A percentile compares a stretch with the other conserved stretches of the same genome.
Evolutionary conservation across 2,797 vertebrate genomes (phyloP).

Genomic region (Zenarchopterus dispar): DNA sequence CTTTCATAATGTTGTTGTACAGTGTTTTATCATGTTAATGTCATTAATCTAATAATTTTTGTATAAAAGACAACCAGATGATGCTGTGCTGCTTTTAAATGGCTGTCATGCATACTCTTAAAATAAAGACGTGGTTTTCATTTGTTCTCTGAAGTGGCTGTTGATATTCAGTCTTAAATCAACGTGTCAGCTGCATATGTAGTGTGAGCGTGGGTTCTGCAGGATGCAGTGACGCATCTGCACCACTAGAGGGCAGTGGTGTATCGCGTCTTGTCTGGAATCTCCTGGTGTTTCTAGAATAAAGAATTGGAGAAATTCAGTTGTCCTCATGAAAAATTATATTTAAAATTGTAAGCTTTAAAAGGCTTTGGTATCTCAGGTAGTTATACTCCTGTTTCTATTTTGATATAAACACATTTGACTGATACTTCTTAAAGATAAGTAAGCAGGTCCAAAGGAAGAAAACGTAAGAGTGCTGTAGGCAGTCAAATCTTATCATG

Average conservation of each 20-base stretch:
- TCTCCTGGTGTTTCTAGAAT: too few relatives aligned
- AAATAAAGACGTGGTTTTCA: slow-evolving; percentile 69
- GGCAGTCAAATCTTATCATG: too few relatives aligned
- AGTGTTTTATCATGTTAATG: slow-evolving; percentile 65
- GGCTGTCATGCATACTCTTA: slow-evolving; percentile 40
- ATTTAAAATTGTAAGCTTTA: too few relatives aligned
- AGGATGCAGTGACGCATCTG: fast-evolving
- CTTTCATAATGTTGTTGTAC: slow-evolving; percentile 39
- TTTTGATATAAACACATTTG: too few relatives aligned
- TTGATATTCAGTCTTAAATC: slow-evolving; percentile 5
- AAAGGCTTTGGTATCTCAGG: too few relatives aligned
- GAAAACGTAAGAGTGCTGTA: too few relatives aligned
- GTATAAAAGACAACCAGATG: slow-evolving; percentile 49
- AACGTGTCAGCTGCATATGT: not conserved
- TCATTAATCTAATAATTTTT: slow-evolving; percentile 34
- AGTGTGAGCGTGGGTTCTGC: not conserved
- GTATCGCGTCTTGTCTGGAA: not conserved
- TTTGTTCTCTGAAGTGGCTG: slow-evolving; percentile 9
- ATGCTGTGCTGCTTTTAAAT: slow-evolving; percentile 57
- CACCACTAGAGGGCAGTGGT: slow-evolving; percentile 42
- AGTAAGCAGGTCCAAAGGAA: too few relatives aligned
- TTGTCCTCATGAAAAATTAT: too few relatives aligned
- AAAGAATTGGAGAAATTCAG: too few relatives aligned
- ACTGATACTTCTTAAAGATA: too few relatives aligned
- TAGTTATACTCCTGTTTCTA: too few relatives aligned